These are phyloP conservation scores for Mustela lutreola DNA, from an alignment of 2,113 vertebrate genomes.

Conservation along the genomic window DNA sequence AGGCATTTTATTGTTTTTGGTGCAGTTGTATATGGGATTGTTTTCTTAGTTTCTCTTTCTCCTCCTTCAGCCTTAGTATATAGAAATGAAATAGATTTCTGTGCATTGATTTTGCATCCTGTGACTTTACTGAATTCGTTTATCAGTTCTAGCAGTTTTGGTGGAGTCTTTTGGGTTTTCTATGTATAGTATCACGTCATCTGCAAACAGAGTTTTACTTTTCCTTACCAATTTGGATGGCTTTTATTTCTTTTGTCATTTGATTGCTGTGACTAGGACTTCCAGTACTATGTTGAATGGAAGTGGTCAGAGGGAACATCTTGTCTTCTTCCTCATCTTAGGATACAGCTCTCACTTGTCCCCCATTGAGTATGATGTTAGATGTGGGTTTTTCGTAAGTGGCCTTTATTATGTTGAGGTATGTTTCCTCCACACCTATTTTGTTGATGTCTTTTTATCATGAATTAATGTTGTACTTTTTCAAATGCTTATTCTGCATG, in stretches of 20 bases:
- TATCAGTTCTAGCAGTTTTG: not conserved
- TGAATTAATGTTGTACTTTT: not conserved
- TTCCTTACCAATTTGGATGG: not conserved
- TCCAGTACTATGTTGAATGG: not conserved
- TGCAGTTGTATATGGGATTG: not conserved
- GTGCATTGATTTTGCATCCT: not conserved
- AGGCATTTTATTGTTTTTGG: not conserved
- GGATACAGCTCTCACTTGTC: not conserved
- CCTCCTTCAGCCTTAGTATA: not conserved
- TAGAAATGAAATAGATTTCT: not conserved
- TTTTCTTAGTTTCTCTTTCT: not conserved
- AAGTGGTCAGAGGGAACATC: not conserved
- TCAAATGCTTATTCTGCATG: not conserved
- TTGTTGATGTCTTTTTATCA: not conserved
- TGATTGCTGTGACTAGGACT: not conserved
- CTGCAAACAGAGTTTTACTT: not conserved
- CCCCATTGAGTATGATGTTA: not conserved
- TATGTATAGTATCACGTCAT: not conserved
- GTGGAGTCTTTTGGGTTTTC: not conserved
- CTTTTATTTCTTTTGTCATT: not conserved
- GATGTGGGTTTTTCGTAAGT: not conserved
- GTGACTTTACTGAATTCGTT: not conserved
- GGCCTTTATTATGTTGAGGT: not conserved
- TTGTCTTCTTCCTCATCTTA: not conserved
- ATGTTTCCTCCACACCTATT: not conserved